Base-by-base conservation (phyloP, 2,797 vertebrate genomes). In the Schizopygopsis pylzovi region DNA sequence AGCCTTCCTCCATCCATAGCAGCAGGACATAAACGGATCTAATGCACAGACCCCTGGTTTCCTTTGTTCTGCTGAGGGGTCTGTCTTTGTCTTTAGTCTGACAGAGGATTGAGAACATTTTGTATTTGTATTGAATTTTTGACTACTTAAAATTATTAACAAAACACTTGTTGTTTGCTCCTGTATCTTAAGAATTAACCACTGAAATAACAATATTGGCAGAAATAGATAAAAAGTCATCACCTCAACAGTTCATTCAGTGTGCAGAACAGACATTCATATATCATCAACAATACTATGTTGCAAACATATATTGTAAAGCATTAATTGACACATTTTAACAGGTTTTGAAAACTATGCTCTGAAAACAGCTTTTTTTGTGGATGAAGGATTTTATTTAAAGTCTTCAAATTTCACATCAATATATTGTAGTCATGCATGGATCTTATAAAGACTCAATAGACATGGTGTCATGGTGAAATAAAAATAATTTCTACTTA, bases 1-100 rank as follows among this genome's bases (percentile, higher is more conserved):
- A 45, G 92, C 90, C 88, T 93, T 94, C 89, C 80, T 95, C 93
- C 94, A 95, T 81, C 94, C 93, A 43, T 88, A 87, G 91, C 92
- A 94, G 88, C 93, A 94, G 90, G 91, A 92, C 85, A 90, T 86
- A 22, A 63, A 89, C 18, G 77, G 90, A 33, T 92, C 90, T 7
- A 90, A 92, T 76, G 84, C 89, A 88, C 93, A 93, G 84, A 92
- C 76, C 63, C 92, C 93, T 0, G 61, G 78, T 71, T 0, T 89
- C 59, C 73, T 49, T 8, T 54, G 54, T 37, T 75, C 79, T 85
- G 79, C 73, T 45, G 43, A 70, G 6, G 47, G 68, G 22, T 88
- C 85, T 81, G 88, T 87, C 88, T 7, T 81, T 88, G 85, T 89
- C 90, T 90, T 94, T 82, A 82, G 20, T 70, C 79, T 81, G 47